Evolutionary conservation across 1,140 invertebrate species (phyloP).

Genomic region (Asobara japonica): DNA sequence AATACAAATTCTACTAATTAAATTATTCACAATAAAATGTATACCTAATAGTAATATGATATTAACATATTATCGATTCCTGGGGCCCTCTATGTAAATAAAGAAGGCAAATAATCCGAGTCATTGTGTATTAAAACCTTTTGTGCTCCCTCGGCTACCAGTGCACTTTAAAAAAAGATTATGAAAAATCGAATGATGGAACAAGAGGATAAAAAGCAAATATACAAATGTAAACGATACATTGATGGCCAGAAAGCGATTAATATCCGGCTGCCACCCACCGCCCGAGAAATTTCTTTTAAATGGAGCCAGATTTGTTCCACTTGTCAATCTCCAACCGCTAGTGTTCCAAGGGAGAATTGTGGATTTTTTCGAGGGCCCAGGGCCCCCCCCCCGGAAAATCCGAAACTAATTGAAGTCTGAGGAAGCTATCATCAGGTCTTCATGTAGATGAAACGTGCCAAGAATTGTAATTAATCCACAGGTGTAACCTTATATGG

Average conservation of each 20-base stretch:
- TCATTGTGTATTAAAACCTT: constrained; percentile 26
- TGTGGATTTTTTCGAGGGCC: background rate
- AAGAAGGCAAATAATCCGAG: constrained; percentile 12
- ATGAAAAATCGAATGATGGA: constrained; percentile 1
- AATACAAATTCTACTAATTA: too few species aligned
- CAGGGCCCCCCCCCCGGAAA: background rate
- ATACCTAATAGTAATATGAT: too few species aligned
- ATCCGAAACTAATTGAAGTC: background rate
- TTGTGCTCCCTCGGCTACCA: constrained; percentile 18
- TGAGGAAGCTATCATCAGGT: background rate
- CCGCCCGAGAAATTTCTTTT: constrained; percentile 22
- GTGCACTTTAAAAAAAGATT: constrained; percentile 11
- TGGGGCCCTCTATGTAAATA: too few species aligned
- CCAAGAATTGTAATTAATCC: background rate
- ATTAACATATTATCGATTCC: too few species aligned
- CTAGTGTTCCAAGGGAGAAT: constrained; percentile 14
- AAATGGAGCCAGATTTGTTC: constrained; percentile 26
- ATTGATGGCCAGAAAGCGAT: constrained; percentile 18
- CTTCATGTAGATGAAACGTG: background rate
- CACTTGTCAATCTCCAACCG: constrained; percentile 21
- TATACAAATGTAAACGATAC: constrained; percentile 13
- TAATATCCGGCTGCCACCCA: constrained; percentile 27
- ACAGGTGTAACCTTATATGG: background rate
- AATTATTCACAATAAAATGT: too few species aligned
- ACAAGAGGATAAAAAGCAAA: background rate